phyloP scores from a whole-genome alignment of 2,797 vertebrate species.

The Vultur gryphus region DNA sequence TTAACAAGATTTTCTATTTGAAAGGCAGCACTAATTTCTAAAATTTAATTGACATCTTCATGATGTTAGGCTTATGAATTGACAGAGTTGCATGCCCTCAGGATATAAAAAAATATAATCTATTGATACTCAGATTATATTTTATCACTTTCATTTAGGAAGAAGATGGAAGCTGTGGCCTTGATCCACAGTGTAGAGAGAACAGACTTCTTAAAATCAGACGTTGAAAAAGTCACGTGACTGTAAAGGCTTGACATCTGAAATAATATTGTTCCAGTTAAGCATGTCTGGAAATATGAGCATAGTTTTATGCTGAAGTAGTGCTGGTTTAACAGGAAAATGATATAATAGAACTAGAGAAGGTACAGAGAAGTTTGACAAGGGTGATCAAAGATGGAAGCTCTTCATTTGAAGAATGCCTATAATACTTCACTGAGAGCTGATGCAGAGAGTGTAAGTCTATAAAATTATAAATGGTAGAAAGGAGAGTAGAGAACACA shows the following conservation, averaged over 20 bases:
- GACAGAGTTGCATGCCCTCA: not conserved
- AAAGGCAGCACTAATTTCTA: not conserved
- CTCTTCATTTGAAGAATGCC: not conserved
- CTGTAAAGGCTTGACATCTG: not conserved
- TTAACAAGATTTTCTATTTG: not conserved
- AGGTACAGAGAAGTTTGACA: not conserved
- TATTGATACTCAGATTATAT: not conserved
- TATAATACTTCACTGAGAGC: not conserved
- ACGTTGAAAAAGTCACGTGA: not conserved
- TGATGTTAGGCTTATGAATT: not conserved
- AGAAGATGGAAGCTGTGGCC: not conserved
- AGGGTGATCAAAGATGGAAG: not conserved
- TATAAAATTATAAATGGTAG: not conserved
- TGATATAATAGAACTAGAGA: not conserved
- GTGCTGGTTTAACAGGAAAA: not conserved
- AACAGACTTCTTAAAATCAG: not conserved
- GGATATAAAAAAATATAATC: not conserved
- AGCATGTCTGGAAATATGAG: not conserved
- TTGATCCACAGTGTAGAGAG: not conserved
- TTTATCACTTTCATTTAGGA: not conserved
- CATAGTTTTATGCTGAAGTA: not conserved
- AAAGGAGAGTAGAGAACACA: not conserved
- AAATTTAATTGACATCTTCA: not conserved
- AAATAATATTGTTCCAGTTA: not conserved
- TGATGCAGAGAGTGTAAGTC: not conserved